phyloP scores from a whole-genome alignment of 1,140 invertebrate genomes.

The Dinoponera quadriceps region DNA sequence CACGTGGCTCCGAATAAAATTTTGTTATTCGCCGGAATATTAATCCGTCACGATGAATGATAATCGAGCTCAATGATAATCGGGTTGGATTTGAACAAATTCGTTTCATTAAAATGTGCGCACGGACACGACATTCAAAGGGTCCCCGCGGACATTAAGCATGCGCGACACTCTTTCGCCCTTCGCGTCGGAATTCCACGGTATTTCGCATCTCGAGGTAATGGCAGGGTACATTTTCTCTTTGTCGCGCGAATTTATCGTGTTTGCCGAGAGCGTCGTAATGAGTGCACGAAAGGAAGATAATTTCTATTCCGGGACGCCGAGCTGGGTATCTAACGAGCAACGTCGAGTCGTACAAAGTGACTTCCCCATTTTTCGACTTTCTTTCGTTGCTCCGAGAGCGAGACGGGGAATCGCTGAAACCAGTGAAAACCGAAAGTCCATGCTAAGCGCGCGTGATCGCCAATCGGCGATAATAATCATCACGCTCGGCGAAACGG shows the following conservation, averaged over 20 bases:
- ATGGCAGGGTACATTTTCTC: background rate
- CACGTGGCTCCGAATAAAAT: background rate
- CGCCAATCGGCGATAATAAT: background rate
- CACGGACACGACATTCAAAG: too few relatives aligned
- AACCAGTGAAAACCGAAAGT: background rate
- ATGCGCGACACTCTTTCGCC: background rate
- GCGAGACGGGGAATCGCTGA: background rate
- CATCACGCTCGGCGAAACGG: background rate
- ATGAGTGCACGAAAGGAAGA: background rate
- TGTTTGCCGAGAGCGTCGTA: conserved; percentile 10
- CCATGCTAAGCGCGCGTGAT: background rate
- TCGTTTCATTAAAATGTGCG: too few relatives aligned
- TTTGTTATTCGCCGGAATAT: conserved; percentile 1
- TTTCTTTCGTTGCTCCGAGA: background rate
- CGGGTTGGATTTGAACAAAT: background rate
- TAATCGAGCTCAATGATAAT: background rate
- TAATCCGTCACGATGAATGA: background rate
- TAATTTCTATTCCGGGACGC: conserved; percentile 5
- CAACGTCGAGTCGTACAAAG: conserved; percentile 8
- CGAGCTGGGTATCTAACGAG: background rate
- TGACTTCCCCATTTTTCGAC: background rate
- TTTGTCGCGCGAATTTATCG: conserved; percentile 30
- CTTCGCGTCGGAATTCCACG: background rate
- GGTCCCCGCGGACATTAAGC: too few relatives aligned
- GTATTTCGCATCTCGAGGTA: background rate